These are phyloP conservation scores for Mamestra brassicae DNA, from an alignment of 2,888 invertebrate species.

Conservation along the genomic window DNA sequence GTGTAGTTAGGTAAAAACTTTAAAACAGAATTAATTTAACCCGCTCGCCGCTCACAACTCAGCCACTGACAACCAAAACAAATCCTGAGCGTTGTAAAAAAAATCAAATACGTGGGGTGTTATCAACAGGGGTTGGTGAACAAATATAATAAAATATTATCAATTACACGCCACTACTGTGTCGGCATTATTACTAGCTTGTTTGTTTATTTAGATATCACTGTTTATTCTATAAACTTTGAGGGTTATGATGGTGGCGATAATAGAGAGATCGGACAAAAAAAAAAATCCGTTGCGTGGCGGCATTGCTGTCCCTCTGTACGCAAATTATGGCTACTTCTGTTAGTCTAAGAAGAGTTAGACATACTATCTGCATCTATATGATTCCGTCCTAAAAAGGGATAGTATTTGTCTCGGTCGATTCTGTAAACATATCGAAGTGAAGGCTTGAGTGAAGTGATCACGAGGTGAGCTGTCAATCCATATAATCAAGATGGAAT, in stretches of 20 bases:
- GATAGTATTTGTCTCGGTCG: too few species aligned
- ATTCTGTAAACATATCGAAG: too few species aligned
- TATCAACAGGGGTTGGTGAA: slow-evolving; percentile 77
- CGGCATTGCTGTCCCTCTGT: not conserved
- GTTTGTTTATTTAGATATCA: slow-evolving; percentile 60
- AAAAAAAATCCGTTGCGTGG: slow-evolving; percentile 13
- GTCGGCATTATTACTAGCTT: slow-evolving; percentile 59
- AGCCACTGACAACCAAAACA: slow-evolving; percentile 43
- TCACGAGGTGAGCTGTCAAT: too few species aligned
- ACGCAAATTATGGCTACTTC: not conserved
- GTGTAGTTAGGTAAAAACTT: too few species aligned
- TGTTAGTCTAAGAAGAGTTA: too few species aligned
- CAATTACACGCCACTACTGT: slow-evolving; percentile 83
- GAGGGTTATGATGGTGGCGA: slow-evolving; percentile 25
- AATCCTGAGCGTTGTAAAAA: slow-evolving; percentile 70
- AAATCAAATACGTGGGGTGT: slow-evolving; percentile 79
- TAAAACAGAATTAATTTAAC: not conserved
- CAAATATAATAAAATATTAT: slow-evolving; percentile 87
- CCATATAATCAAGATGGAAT: too few species aligned
- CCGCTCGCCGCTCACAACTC: slow-evolving; percentile 44
- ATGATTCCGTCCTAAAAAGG: too few species aligned
- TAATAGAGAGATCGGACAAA: slow-evolving; percentile 19
- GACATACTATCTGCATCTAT: too few species aligned
- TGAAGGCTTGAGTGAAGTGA: too few species aligned
- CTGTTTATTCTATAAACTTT: slow-evolving; percentile 47